Conservation (phyloP, 2,888 invertebrate genomes). For the Lobophora halterata region DNA sequence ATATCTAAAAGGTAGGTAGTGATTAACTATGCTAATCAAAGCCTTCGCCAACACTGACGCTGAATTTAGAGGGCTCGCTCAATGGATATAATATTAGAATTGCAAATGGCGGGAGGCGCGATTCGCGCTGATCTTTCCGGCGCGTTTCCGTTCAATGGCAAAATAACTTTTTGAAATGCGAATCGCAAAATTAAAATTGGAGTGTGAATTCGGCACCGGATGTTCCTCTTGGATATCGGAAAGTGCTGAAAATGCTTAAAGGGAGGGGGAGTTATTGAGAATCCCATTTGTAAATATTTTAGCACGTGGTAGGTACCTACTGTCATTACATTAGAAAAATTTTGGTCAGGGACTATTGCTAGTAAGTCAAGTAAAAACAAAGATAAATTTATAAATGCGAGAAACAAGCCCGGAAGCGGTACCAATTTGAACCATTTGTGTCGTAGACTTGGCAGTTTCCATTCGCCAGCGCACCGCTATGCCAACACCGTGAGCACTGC, state of each 20-base stretch:
- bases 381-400: too few species aligned
- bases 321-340: too few species aligned
- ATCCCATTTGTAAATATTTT: too few species aligned
- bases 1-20: neutral
- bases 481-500: too few species aligned
- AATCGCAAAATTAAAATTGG: slow-evolving; percentile 49
- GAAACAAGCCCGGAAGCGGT: too few species aligned
- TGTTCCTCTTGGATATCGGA: slow-evolving; percentile 47
- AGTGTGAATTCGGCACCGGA: slow-evolving; percentile 39
- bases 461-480: too few species aligned
- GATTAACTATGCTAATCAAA: slow-evolving; percentile 18
- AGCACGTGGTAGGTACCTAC: too few species aligned
- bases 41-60: slow-evolving; percentile 16
- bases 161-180: slow-evolving; percentile 45
- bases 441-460: too few species aligned
- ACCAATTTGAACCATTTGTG: too few species aligned
- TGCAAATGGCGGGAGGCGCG: slow-evolving; percentile 35
- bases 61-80: slow-evolving; percentile 9
- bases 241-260: slow-evolving; percentile 35
- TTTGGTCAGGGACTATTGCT: too few species aligned
- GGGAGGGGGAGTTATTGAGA: slow-evolving; percentile 14
- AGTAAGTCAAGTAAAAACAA: too few species aligned
- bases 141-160: slow-evolving; percentile 41
- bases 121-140: slow-evolving; percentile 66
- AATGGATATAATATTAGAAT: slow-evolving; percentile 32